Percentiles rank a stretch among this genome's conserved stretches.
Conservation (phyloP, 2,797 vertebrate genomes). For the Octomys mimax region DNA sequence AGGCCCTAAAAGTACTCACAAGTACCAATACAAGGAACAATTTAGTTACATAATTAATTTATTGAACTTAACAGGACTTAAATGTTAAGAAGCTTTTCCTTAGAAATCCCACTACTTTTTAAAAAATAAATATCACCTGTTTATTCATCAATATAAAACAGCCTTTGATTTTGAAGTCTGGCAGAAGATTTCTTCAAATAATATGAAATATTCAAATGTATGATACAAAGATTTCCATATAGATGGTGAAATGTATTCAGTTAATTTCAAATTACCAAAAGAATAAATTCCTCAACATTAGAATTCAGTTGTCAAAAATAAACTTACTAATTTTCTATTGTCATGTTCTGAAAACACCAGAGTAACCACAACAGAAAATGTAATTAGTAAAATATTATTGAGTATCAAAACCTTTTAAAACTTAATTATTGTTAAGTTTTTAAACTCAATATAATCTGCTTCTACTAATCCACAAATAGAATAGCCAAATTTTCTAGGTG, state of each 20-base stretch:
- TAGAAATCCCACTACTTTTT: conserved; percentile 47
- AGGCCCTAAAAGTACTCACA: neutral
- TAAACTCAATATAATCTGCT: neutral
- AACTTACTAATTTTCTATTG: conserved; percentile 37
- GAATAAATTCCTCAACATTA: neutral
- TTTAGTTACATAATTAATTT: neutral
- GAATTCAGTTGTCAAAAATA: conserved; percentile 60
- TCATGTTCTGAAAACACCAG: conserved; percentile 2
- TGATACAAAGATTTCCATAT: conserved; percentile 14
- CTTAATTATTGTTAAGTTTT: conserved; percentile 32
- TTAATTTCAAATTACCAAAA: conserved; percentile 46
- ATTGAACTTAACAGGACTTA: conserved; percentile 2
- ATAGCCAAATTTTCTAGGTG: conserved; percentile 30
- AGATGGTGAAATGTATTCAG: neutral
- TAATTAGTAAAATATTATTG: conserved; percentile 25
- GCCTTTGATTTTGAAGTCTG: neutral
- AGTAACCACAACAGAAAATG: conserved; percentile 22
- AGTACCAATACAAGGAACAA: neutral
- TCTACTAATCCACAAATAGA: neutral
- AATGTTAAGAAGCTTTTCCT: neutral
- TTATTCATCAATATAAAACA: neutral
- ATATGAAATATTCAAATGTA: conserved; percentile 46
- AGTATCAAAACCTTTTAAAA: conserved; percentile 37
- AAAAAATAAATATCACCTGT: neutral
- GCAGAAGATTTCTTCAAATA: neutral